phyloP scores from a whole-genome alignment of 2,888 invertebrate species.

The Lithosia quadra region DNA sequence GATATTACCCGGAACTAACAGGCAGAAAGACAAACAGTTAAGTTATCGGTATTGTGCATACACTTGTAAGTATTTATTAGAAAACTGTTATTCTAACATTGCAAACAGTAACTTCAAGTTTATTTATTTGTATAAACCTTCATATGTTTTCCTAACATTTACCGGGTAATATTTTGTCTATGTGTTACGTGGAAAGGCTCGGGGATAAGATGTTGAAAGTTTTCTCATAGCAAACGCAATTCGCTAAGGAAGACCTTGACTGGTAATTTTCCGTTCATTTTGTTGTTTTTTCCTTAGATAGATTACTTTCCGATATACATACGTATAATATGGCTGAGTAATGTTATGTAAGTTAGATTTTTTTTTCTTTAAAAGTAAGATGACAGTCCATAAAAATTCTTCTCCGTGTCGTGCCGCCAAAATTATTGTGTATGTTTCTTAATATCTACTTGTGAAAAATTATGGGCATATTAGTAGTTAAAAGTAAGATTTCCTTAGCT shows the following conservation, averaged over 20 bases:
- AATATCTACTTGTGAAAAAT: too few species aligned
- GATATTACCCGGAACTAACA: too few species aligned
- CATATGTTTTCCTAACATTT: neutral
- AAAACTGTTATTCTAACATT: too few species aligned
- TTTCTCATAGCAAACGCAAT: constrained; percentile 33
- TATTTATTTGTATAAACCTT: neutral
- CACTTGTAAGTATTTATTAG: too few species aligned
- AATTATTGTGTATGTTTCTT: neutral
- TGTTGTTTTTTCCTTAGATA: constrained; percentile 47
- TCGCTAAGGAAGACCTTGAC: constrained; percentile 42
- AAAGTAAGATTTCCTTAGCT: neutral
- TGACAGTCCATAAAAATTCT: neutral
- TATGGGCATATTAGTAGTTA: neutral
- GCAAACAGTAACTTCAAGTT: neutral
- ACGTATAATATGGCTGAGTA: constrained; percentile 36
- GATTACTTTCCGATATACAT: constrained; percentile 45
- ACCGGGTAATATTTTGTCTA: neutral
- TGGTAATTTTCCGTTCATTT: constrained; percentile 48
- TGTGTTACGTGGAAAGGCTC: constrained; percentile 12
- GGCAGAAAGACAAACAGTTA: too few species aligned
- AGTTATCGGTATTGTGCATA: too few species aligned
- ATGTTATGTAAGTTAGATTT: constrained; percentile 3
- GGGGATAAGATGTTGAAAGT: constrained; percentile 32
- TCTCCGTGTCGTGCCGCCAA: neutral
- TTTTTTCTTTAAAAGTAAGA: neutral